Percentiles rank a stretch among this genome's conserved stretches.
These are phyloP conservation scores for Cavia aperea DNA, from an alignment of 2,113 vertebrate species.

Conservation along the genomic window DNA sequence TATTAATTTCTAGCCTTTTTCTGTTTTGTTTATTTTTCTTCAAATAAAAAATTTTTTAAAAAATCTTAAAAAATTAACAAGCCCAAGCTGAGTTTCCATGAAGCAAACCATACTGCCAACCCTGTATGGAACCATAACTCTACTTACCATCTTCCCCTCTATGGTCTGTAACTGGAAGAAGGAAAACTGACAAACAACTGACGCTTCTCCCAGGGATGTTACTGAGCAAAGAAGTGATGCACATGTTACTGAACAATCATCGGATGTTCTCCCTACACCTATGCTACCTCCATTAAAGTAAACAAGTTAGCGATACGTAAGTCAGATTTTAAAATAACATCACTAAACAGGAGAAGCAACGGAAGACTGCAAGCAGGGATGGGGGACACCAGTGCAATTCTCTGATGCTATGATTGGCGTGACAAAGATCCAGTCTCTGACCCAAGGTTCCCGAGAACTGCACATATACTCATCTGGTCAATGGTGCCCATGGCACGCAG, in stretches of 20 bases:
- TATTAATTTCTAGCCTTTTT: too few species aligned
- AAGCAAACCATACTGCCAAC: background rate
- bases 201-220: background rate
- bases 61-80: background rate
- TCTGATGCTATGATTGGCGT: background rate
- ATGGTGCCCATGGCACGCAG: accelerated
- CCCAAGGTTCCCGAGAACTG: background rate
- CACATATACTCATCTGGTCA: background rate
- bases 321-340: background rate
- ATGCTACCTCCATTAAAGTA: background rate
- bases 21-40: too few species aligned
- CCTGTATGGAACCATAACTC: background rate
- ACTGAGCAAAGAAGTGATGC: background rate
- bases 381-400: background rate
- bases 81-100: background rate
- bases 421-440: background rate
- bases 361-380: background rate
- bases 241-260: background rate
- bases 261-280: background rate
- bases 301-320: background rate
- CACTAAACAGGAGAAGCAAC: background rate
- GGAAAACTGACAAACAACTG: background rate
- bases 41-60: too few species aligned
- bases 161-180: background rate
- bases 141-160: background rate